Percentiles rank a stretch among this genome's conserved stretches.
Evolutionary conservation across 2,113 vertebrate species (phyloP).

Genomic region (Sebastes schlegelii): DNA sequence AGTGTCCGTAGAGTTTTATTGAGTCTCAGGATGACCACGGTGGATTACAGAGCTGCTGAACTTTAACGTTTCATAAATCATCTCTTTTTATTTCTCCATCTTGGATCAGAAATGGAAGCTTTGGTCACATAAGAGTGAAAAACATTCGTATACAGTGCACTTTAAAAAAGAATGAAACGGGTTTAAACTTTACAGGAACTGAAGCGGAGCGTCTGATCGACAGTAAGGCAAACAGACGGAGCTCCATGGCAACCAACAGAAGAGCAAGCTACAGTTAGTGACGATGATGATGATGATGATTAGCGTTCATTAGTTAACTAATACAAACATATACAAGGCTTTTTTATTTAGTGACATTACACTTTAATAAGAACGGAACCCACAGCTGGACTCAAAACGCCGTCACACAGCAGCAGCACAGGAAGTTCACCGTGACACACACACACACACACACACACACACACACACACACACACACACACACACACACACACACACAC

Average conservation of each 20-base stretch:
- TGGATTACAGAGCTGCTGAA: conserved; percentile 63
- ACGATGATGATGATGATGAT: conserved; percentile 76
- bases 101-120: conserved; percentile 65
- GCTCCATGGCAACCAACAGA: conserved; percentile 83
- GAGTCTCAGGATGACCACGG: conserved; percentile 30
- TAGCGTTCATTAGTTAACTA: conserved; percentile 74
- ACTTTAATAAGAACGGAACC: conserved; percentile 55
- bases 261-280: conserved; percentile 44
- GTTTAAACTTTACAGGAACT: conserved; percentile 65
- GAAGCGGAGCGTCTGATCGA: conserved; percentile 82
- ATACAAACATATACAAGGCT: conserved; percentile 73
- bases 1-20: conserved; percentile 64
- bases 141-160: conserved; percentile 75
- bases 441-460: no score
- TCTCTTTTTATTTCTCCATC: conserved; percentile 38
- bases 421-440: conserved; percentile 51
- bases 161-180: conserved; percentile 34
- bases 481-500: no score
- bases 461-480: no score
- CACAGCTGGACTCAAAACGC: conserved; percentile 37
- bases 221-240: conserved; percentile 94
- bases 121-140: conserved; percentile 78
- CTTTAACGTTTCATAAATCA: conserved; percentile 48
- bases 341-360: conserved; percentile 58
- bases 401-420: conserved; percentile 60